A percentile compares a stretch with the other conserved stretches of the same genome.
Conservation (phyloP, 2,113 vertebrate genomes). For the Anthoscopus minutus region DNA sequence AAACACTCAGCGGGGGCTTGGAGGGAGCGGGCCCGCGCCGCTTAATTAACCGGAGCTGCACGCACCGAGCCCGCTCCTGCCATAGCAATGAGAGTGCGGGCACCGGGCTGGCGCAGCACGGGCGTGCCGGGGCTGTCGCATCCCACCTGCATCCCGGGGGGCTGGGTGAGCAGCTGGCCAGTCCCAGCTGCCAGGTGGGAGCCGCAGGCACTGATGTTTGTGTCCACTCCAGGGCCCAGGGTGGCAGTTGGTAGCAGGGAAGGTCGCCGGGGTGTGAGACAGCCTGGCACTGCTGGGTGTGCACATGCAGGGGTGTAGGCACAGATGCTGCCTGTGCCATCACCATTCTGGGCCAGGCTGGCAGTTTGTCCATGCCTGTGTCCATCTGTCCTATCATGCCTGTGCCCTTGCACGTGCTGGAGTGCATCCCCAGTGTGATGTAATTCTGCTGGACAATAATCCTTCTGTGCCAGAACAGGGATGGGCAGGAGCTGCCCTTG, state of each 20-base stretch:
- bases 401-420: background rate
- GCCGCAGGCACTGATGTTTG: background rate
- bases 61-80: background rate
- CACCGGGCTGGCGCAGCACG: fast-evolving
- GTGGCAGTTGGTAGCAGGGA: fast-evolving
- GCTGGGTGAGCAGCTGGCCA: fast-evolving
- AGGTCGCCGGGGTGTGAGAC: background rate
- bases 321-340: background rate
- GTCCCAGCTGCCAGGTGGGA: background rate
- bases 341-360: fast-evolving
- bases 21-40: background rate
- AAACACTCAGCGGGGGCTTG: conserved; percentile 7
- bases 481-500: background rate
- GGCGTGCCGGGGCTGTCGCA: fast-evolving
- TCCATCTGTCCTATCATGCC: background rate
- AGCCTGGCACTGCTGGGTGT: background rate
- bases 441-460: background rate
- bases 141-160: fast-evolving
- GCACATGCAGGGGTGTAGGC: fast-evolving
- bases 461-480: background rate
- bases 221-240: background rate
- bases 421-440: background rate
- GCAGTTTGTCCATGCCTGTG: background rate
- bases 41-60: background rate
- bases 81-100: background rate